These are phyloP conservation scores for Bombus waltoni DNA, from an alignment of 1,140 invertebrate genomes.

Conservation along the genomic window DNA sequence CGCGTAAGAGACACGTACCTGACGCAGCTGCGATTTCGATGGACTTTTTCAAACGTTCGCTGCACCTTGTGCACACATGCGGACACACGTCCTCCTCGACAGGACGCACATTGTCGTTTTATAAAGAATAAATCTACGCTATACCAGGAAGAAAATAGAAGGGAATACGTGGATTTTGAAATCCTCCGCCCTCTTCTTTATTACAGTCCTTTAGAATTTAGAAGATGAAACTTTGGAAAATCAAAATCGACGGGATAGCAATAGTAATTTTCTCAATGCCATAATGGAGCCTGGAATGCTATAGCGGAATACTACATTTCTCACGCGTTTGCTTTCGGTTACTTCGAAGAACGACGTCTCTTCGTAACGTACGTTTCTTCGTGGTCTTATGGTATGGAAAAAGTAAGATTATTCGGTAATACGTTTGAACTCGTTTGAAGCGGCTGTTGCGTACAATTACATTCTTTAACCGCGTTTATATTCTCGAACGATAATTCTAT, in stretches of 20 bases:
- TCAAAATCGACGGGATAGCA: background rate
- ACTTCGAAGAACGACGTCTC: background rate
- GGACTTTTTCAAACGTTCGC: slow-evolving; percentile 24
- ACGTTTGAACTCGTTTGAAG: background rate
- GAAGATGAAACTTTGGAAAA: background rate
- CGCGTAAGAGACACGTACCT: slow-evolving; percentile 23
- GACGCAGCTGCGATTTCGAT: slow-evolving; percentile 53
- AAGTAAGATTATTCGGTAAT: background rate
- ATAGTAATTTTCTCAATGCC: too few relatives aligned
- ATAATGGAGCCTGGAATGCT: too few relatives aligned
- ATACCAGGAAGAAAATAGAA: background rate
- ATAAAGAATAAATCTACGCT: slow-evolving; percentile 2
- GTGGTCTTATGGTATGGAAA: background rate
- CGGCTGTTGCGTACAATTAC: too few relatives aligned
- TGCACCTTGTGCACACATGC: slow-evolving; percentile 46
- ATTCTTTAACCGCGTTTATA: too few relatives aligned
- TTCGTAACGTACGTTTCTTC: background rate
- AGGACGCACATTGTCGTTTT: slow-evolving; percentile 22
- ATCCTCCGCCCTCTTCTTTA: background rate
- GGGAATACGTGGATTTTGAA: background rate
- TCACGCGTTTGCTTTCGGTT: background rate
- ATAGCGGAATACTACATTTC: too few relatives aligned
- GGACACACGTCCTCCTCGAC: background rate
- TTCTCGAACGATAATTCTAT: too few relatives aligned
- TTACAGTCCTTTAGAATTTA: background rate